A percentile compares a stretch with the other conserved stretches of the same genome.
These are phyloP conservation scores for Linnaemya tessellans DNA, from an alignment of 2,888 invertebrate genomes.

Conservation along the genomic window DNA sequence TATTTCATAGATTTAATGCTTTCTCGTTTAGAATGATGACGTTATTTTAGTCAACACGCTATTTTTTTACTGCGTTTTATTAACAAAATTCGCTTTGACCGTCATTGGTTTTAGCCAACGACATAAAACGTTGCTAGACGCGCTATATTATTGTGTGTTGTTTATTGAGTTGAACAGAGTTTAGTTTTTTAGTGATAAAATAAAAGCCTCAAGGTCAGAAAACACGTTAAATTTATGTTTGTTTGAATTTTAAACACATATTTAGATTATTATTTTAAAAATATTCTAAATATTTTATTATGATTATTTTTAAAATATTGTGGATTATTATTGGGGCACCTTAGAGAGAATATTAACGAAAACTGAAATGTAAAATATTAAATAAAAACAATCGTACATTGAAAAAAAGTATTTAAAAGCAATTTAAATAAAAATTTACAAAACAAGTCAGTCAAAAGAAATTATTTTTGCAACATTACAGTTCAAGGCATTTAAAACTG, in stretches of 20 bases:
- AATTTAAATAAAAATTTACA: neutral
- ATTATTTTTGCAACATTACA: neutral
- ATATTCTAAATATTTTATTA: neutral
- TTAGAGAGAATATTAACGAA: neutral
- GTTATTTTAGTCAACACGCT: constrained; percentile 40
- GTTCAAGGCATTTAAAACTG: no score
- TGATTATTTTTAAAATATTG: neutral
- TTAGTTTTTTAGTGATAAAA: constrained; percentile 23
- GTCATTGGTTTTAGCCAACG: constrained; percentile 44
- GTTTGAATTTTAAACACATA: constrained; percentile 37
- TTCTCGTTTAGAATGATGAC: constrained; percentile 60
- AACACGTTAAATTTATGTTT: constrained; percentile 54
- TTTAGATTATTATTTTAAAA: constrained; percentile 18
- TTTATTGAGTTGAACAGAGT: neutral
- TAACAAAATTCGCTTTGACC: constrained; percentile 42
- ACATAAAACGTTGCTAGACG: constrained; percentile 27
- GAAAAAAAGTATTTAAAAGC: neutral
- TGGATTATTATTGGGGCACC: neutral
- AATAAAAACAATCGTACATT: neutral
- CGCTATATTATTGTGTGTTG: neutral
- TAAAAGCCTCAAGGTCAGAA: constrained; percentile 54
- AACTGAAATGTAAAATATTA: neutral
- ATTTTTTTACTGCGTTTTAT: constrained; percentile 55
- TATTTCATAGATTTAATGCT: constrained; percentile 2
- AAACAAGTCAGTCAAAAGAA: neutral